These are phyloP conservation scores for Misgurnus anguillicaudatus DNA, from an alignment of 2,113 vertebrate species.

Conservation along the genomic window DNA sequence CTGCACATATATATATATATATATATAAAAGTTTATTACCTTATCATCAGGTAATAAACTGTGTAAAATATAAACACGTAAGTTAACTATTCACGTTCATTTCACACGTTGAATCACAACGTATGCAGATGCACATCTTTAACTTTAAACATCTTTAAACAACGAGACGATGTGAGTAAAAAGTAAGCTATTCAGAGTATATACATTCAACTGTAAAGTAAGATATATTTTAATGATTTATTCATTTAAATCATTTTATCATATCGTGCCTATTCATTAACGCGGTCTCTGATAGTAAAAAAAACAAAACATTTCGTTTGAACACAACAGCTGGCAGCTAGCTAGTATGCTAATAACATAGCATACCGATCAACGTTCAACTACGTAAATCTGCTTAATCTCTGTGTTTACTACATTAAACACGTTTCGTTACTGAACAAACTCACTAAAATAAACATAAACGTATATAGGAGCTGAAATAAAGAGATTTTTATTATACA, in stretches of 20 bases:
- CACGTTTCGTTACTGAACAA: background rate
- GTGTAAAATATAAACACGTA: background rate
- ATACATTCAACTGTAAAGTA: background rate
- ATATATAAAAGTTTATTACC: too few species aligned
- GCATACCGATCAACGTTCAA: background rate
- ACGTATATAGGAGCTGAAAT: background rate
- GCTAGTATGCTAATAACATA: constrained; percentile 35
- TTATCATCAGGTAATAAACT: background rate
- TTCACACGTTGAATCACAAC: background rate
- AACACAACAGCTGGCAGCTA: background rate
- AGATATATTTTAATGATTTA: background rate
- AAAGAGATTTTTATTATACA: background rate
- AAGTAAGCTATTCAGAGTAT: background rate
- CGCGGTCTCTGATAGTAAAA: background rate
- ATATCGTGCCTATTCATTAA: background rate
- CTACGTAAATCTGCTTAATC: constrained; percentile 1
- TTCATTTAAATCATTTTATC: background rate
- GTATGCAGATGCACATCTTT: background rate
- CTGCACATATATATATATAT: too few species aligned
- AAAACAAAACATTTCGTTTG: constrained; percentile 10
- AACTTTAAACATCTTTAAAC: background rate
- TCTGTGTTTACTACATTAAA: constrained; percentile 6
- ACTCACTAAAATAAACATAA: background rate
- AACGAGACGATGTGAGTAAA: background rate
- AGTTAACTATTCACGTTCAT: background rate